These are phyloP conservation scores for Lithophane ornitopus DNA, from an alignment of 2,888 invertebrate genomes.

Conservation along the genomic window DNA sequence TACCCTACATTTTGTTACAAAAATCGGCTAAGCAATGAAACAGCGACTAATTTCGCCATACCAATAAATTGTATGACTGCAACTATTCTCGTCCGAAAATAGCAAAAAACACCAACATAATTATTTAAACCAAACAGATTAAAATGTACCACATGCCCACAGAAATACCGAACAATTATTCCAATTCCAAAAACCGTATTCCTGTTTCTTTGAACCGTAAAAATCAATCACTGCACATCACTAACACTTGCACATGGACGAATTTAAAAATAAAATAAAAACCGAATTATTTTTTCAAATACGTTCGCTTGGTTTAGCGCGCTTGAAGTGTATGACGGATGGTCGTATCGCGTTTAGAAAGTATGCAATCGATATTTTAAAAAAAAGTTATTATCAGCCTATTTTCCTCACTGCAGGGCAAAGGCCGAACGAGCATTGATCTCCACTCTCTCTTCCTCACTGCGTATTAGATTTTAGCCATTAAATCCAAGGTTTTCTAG, in stretches of 20 bases:
- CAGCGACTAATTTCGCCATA: conserved; percentile 11
- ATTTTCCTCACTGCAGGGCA: background rate
- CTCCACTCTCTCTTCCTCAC: background rate
- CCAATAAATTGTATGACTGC: conserved; percentile 27
- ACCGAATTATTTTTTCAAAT: conserved; percentile 48
- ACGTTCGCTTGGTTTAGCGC: conserved; percentile 63
- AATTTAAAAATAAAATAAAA: conserved; percentile 19
- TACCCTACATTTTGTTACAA: conserved; percentile 20
- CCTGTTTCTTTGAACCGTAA: conserved; percentile 29
- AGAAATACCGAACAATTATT: conserved; percentile 19
- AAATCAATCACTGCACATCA: conserved; percentile 57
- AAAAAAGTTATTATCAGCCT: background rate
- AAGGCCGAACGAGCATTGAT: background rate
- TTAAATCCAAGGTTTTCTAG: background rate
- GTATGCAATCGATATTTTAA: conserved; percentile 16
- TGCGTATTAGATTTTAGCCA: background rate
- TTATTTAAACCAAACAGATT: conserved; percentile 18
- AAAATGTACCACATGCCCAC: conserved; percentile 16
- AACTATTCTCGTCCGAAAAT: conserved; percentile 25
- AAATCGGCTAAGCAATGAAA: conserved; percentile 9
- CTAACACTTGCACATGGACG: conserved; percentile 49
- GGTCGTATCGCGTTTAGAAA: conserved; percentile 25
- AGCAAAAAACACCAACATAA: conserved; percentile 23
- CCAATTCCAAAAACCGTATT: conserved; percentile 44
- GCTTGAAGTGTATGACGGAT: conserved; percentile 54